Conservation (phyloP, 2,113 vertebrate genomes). For the Rhea pennata region DNA sequence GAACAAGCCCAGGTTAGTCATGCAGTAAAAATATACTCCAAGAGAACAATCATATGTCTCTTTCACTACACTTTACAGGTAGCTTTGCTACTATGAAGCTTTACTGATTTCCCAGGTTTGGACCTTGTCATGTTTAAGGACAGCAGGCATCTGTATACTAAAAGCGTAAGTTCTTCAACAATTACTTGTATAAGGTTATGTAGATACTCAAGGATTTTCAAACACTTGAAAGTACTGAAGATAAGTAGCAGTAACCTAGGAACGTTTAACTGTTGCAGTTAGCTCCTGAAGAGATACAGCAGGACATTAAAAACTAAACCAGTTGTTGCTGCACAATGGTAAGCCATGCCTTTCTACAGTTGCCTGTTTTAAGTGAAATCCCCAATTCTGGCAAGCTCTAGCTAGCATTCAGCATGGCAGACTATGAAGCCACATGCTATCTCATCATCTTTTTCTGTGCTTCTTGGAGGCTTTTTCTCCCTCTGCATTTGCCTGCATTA, state of each 20-base stretch:
- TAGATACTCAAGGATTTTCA: no score
- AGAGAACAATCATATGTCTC: neutral
- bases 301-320: conserved; percentile 42
- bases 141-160: neutral
- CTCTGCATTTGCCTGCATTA: neutral
- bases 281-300: conserved; percentile 37
- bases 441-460: conserved; percentile 30
- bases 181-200: neutral
- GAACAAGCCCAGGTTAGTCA: neutral
- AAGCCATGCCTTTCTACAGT: conserved; percentile 11
- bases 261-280: neutral
- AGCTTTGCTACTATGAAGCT: neutral
- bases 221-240: no score
- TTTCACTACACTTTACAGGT: neutral
- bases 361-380: conserved; percentile 45
- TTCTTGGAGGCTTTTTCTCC: conserved; percentile 45
- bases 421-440: conserved; percentile 47
- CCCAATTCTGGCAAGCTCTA: conserved; percentile 43
- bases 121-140: neutral
- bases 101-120: neutral
- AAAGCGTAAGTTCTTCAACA: neutral
- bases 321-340: conserved; percentile 25
- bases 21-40: neutral
- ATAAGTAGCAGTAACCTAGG: no score
- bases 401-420: conserved; percentile 44